Base-by-base conservation (phyloP, 37 sponge, comb jelly and placozoan species). In the Theonella swinhoei region DNA sequence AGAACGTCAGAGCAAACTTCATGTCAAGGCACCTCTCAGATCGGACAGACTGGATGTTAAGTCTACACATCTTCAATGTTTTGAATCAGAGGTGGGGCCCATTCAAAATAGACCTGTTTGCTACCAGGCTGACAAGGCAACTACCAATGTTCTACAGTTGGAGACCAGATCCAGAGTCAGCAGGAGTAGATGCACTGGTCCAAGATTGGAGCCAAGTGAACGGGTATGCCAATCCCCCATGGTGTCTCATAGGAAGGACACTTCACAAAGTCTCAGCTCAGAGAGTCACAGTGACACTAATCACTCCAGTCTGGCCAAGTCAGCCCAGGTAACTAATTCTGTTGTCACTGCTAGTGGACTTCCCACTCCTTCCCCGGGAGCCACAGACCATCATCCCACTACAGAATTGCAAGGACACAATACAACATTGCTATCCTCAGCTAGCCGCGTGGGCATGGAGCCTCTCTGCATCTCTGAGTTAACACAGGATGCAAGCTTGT, bases 101-200 rank as follows among this genome's bases (percentile, higher is more conserved):
- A n/a, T 80, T 31, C 69, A 37, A 35, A 3, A 3, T 80, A 3
- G 80, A 80, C 60, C 70, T 68, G 29, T 80, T 80, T 80, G 80
- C 80, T 39, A 67, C 80, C 32, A n/a, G 80, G 33, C 40, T 76
- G 4, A 84, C 78, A 34, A 32, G 11, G 2, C 77, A 84, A 43
- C 75, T 73, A 14, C 75, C 75, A 39, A 14, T 14, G 75, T 73
- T 77, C 22, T 37, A 23, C 31, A 79, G 80, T 29, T 65, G 68
- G 69, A 19, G 60, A 3, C 80, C 80, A 79, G 80, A 79, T 25
- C 80, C 80, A 22, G 24, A 23, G 11, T 35, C 80, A 2, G 31
- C 33, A 38, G 30, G 33, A 4, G 30, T 47, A n/a, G 80, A 79
- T 42, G 43, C 80, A 4, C 42, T 79, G 1, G 3, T 3, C 29